phyloP scores from a whole-genome alignment of 2,888 invertebrate species.

The Liopterus haemorrhoidalis region DNA sequence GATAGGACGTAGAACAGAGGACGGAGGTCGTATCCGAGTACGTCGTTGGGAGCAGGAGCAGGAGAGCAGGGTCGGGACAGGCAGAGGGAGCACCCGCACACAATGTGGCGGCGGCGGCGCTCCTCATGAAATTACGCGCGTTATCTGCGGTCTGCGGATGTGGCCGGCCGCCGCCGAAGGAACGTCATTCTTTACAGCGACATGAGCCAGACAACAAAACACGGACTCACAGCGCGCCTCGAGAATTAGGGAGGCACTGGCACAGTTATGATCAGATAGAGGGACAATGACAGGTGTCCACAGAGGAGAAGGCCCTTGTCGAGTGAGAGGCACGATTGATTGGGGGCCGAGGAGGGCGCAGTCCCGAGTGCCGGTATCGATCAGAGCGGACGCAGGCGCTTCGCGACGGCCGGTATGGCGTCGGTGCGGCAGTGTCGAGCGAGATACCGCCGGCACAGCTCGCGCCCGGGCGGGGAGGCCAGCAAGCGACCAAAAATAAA shows the following conservation, averaged over 20 bases:
- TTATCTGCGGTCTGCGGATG: conserved; percentile 9
- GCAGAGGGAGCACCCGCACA: conserved; percentile 4
- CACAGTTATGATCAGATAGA: neutral
- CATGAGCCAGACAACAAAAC: no score
- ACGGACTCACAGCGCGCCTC: no score
- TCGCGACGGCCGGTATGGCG: conserved; percentile 26
- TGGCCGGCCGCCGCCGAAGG: conserved; percentile 11
- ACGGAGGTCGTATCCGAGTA: no score
- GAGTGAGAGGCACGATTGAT: conserved; percentile 44
- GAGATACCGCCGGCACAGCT: conserved; percentile 47
- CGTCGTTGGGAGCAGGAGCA: no score
- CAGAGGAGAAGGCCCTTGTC: conserved; percentile 40
- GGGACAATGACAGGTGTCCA: conserved; percentile 33
- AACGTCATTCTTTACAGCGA: no score
- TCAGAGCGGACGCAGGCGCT: conserved; percentile 25
- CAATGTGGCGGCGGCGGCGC: conserved; percentile 14
- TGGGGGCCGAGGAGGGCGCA: conserved; percentile 44
- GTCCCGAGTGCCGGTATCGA: conserved; percentile 33
- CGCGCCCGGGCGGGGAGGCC: conserved; percentile 49
- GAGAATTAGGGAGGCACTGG: no score
- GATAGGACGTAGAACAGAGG: no score
- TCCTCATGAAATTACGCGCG: conserved; percentile 11
- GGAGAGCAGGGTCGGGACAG: conserved; percentile 5
- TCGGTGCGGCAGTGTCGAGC: conserved; percentile 41
- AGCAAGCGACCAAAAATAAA: conserved; percentile 41